Percentiles rank a stretch among this genome's conserved stretches.
phyloP scores from a whole-genome alignment of 1,140 invertebrate species.

The Ceratina japonica region DNA sequence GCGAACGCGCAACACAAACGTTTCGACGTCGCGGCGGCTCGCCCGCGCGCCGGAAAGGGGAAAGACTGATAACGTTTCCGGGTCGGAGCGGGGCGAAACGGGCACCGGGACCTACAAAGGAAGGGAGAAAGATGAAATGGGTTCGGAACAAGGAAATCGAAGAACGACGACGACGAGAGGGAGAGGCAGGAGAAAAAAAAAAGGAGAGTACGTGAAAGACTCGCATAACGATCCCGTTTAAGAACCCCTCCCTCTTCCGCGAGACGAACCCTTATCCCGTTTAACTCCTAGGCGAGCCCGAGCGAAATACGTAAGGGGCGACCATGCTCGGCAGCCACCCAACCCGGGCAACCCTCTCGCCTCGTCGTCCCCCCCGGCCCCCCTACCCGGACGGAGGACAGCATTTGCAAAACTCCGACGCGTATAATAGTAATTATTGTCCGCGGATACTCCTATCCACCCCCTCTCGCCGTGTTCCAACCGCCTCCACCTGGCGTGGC shows the following conservation, averaged over 20 bases:
- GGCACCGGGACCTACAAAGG: neutral
- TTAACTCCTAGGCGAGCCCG: conserved; percentile 30
- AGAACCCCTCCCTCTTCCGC: conserved; percentile 64
- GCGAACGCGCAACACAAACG: neutral
- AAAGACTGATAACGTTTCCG: conserved; percentile 20
- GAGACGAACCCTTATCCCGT: conserved; percentile 13
- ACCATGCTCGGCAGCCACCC: conserved; percentile 61
- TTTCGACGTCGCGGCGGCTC: neutral
- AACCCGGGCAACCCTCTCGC: neutral
- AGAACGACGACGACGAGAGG: conserved; percentile 29
- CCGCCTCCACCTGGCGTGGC: conserved; percentile 48
- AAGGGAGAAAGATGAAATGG: conserved; percentile 36
- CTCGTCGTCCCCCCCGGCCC: conserved; percentile 29
- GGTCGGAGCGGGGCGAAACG: conserved; percentile 1
- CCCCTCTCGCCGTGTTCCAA: conserved; percentile 9
- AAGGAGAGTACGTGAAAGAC: conserved; percentile 68
- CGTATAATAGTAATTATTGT: conserved; percentile 73
- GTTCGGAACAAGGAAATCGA: conserved; percentile 52
- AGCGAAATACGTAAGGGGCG: conserved; percentile 68
- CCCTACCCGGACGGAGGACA: conserved; percentile 59
- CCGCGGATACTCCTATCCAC: conserved; percentile 58
- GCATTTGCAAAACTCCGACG: conserved; percentile 73
- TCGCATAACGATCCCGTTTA: conserved; percentile 78
- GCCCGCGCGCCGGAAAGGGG: neutral
- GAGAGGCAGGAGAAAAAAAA: conserved; percentile 31